phyloP scores from a whole-genome alignment of 2,888 invertebrate genomes.

The Tuta absoluta region DNA sequence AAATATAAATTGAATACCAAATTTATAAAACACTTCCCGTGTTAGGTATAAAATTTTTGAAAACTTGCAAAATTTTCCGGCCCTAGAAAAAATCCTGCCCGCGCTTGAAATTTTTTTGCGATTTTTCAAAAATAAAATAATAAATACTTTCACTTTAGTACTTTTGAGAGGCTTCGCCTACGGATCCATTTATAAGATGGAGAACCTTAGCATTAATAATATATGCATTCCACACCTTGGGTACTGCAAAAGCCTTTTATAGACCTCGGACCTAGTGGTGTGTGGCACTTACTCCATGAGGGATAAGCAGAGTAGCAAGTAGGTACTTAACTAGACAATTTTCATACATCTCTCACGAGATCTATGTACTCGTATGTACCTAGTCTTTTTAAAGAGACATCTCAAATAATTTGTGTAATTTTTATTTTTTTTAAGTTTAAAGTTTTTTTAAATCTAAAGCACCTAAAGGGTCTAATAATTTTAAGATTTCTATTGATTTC shows the following conservation, averaged over 20 bases:
- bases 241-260: neutral
- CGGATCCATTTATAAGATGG: neutral
- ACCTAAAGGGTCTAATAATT: too few relatives aligned
- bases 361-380: neutral
- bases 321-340: neutral
- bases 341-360: neutral
- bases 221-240: neutral
- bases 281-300: constrained; percentile 7
- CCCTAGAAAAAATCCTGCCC: too few relatives aligned
- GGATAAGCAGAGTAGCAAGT: constrained; percentile 5
- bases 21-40: too few relatives aligned
- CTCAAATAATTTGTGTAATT: too few relatives aligned
- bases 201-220: neutral
- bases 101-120: too few relatives aligned
- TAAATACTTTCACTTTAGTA: neutral
- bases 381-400: neutral
- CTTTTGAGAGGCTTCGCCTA: neutral
- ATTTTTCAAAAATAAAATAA: neutral
- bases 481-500: too few relatives aligned
- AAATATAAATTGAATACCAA: too few relatives aligned
- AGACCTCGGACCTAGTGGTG: neutral
- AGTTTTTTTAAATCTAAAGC: too few relatives aligned
- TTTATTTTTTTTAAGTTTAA: too few relatives aligned
- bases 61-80: too few relatives aligned
- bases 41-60: too few relatives aligned